Conservation (phyloP, 2,113 vertebrate genomes). For the Leucopternis melanops region DNA sequence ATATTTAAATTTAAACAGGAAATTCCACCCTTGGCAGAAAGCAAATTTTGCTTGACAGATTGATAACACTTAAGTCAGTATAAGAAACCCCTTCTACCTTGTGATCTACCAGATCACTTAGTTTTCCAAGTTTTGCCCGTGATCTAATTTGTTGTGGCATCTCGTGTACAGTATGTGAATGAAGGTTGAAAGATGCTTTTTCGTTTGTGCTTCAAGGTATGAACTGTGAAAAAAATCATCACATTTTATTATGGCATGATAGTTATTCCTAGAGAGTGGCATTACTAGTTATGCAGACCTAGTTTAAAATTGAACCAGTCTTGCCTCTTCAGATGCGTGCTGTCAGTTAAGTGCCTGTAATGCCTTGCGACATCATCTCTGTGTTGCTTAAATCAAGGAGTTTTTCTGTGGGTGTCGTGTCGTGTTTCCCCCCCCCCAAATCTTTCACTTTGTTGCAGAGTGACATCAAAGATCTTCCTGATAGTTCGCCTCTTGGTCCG, state of each 20-base stretch:
- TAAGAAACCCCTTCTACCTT: not conserved
- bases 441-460: not conserved
- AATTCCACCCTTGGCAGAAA: not conserved
- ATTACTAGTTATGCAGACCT: not conserved
- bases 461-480: not conserved
- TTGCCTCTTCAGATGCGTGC: not conserved
- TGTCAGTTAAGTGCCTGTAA: not conserved
- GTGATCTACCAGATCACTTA: not conserved
- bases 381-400: not conserved
- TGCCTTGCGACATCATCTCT: not conserved
- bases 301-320: not conserved
- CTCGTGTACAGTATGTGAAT: not conserved
- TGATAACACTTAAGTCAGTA: too few relatives aligned
- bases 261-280: not conserved
- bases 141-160: not conserved
- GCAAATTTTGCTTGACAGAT: not conserved
- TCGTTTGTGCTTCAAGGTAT: not conserved
- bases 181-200: not conserved
- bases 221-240: not conserved
- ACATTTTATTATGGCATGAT: not conserved
- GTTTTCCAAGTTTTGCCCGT: not conserved
- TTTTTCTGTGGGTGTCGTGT: not conserved
- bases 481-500: not conserved
- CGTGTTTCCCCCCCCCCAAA: not conserved
- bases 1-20: not conserved